Evolutionary conservation across 2,113 vertebrate genomes (phyloP), one percentile per base, ranked within the genome.

Genomic region (Neodontobutis hainanensis): DNA sequence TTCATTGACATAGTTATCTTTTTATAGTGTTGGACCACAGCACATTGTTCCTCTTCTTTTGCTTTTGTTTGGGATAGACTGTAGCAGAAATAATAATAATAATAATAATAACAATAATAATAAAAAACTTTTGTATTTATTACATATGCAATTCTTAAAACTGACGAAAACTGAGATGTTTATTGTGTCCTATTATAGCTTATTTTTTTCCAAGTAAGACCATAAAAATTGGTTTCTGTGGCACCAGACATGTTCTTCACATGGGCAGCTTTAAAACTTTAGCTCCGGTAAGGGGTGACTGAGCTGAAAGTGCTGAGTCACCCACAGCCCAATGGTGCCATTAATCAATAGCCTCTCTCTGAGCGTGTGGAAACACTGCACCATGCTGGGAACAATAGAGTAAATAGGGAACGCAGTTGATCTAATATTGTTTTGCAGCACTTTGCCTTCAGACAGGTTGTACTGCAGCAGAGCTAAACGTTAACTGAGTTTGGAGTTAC

Each of bases 261-360:
- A 27, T 2, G 4, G 44, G 44, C 44, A 3, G 47, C 47, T 49
- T 7, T 49, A 8, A 2, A 53, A 12, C 19, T 36, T 73, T 27
- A 12, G 9, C 14, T 55, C 51, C 46, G 68, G 68, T 35, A 70
- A n/a, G n/a, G n/a, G n/a, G n/a, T 73, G 65, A 61, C 51, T 58
- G 42, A 56, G 38, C 57, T 69, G 43, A 73, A 73, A 77, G 69
- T 46, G 50, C 73, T 76, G 76, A 85, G 73, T 86, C 76, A 82
- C 61, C 27, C 60, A 56, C n/a, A 60, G 65, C 63, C 53, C 44
- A 42, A 63, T 12, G 2, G 65, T 12, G 27, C 8, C 35, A 73
- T 70, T 67, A 80, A 82, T 88, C 80, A 82, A 55, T 83, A 74
- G n/a, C 14, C 14, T 40, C 5, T 2, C 68, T 69, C 43, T 27